Base-by-base conservation (phyloP, 2,113 vertebrate genomes). In the Gopherus evgoodei region DNA sequence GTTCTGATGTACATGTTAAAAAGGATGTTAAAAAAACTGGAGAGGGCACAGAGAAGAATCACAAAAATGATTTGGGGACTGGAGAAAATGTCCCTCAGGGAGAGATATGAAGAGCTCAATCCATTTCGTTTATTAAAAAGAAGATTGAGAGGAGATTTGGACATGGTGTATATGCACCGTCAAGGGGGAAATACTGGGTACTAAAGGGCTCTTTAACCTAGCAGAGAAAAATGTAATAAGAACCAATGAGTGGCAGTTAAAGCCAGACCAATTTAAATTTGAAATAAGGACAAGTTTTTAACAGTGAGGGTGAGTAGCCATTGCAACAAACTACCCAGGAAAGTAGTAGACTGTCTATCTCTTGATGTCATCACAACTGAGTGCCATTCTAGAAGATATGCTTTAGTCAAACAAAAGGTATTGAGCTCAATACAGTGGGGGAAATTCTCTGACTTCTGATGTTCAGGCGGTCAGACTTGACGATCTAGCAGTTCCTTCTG, bases 101-200 rank as follows among this genome's bases (percentile, higher is more conserved):
- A 91, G 91, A 96, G 93, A 90, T 56, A 25, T 94, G 80, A 78
- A 84, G 65, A 93, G 24, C 29, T 90, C 52, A 75, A 53, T 83
- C 80, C 86, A 35, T 91, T 86, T 5, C 1, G 50, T 91, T 90
- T 96, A 90, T 96, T 94, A 62, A 93, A 94, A 95, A 31, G 59
- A 92, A 84, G 24, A 52, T 84, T 91, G 85, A 86, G 56, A 84
- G 42, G 80, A 90, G 84, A 57, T 6, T 90, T 86, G 86, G 81
- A 12, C 44, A 84, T 42, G 76, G 24, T 56, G 52, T 91, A 90
- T 86, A 91, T 93, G 44, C 84, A 84, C 35, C 50, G 56, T 84
- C 22, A 42, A 35, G 87, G 92, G 54, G 72, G 86, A 93, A 90
- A 94, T 69, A 59, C 9, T 42, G 86, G 24, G 82, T 84, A 56